phyloP scores from a whole-genome alignment of 2,113 vertebrate species.

The Apodemus sylvaticus region DNA sequence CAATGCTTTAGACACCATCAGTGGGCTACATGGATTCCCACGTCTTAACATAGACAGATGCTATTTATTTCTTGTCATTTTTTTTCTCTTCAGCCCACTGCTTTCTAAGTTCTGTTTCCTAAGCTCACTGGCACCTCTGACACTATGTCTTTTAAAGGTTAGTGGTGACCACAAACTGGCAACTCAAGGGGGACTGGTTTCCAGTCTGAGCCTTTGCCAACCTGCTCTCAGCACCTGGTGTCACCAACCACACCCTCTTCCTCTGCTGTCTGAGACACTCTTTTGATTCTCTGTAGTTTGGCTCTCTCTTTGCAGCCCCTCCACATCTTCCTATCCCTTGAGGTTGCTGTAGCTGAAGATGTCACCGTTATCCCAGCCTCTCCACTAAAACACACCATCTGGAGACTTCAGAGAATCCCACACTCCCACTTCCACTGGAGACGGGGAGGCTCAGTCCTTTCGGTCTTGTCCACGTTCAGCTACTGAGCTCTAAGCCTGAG shows the following conservation, averaged over 20 bases:
- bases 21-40: neutral
- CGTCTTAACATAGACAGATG: neutral
- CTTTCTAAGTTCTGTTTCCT: slow-evolving; percentile 31
- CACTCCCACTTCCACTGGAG: neutral
- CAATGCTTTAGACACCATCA: neutral
- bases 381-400: neutral
- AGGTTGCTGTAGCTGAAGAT: neutral
- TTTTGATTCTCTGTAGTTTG: neutral
- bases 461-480: neutral
- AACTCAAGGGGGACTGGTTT: slow-evolving; percentile 16
- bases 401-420: neutral
- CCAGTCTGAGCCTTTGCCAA: neutral
- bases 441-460: neutral
- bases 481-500: neutral
- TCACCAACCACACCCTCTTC: neutral
- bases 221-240: neutral
- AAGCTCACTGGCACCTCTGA: neutral
- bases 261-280: neutral
- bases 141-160: slow-evolving; percentile 50
- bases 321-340: neutral
- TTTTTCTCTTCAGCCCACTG: neutral
- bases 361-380: neutral
- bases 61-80: neutral
- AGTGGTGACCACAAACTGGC: slow-evolving; percentile 49
- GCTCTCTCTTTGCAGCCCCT: neutral